Evolutionary conservation across 2,888 invertebrate genomes (phyloP).

Genomic region (Drosophila paramelanica): DNA sequence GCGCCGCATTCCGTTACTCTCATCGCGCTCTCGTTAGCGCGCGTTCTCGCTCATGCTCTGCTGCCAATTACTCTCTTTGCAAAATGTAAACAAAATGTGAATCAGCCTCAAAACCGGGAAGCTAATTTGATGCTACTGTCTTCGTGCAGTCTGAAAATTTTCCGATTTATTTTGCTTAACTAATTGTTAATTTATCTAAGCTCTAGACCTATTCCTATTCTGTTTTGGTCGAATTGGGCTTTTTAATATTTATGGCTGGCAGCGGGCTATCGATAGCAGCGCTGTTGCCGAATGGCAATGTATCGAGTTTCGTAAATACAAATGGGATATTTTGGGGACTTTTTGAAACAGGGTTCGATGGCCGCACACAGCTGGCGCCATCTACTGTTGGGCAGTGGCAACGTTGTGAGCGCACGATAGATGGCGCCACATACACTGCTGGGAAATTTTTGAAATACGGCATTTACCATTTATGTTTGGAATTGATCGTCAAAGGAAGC

Average conservation of each 20-base stretch:
- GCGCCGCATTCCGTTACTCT: constrained; percentile 46
- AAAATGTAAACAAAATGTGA: constrained; percentile 51
- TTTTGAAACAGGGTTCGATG: neutral
- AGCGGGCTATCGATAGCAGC: constrained; percentile 27
- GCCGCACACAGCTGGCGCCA: constrained; percentile 13
- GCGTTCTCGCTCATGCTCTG: constrained; percentile 2
- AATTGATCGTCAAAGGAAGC: neutral
- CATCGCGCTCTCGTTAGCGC: neutral
- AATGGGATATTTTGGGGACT: constrained; percentile 23
- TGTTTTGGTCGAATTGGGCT: too few species aligned
- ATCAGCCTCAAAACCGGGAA: constrained; percentile 13
- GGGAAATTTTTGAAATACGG: neutral
- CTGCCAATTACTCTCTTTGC: constrained; percentile 17
- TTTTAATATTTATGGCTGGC: neutral
- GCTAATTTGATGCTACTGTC: neutral
- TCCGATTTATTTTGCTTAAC: neutral
- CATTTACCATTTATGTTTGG: neutral
- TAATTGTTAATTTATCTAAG: neutral
- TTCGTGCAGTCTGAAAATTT: neutral
- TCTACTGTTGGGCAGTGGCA: constrained; percentile 2
- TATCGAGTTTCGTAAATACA: constrained; percentile 8
- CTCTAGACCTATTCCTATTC: neutral
- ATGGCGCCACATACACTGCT: constrained; percentile 17
- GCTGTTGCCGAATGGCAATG: constrained; percentile 2
- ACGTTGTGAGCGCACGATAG: neutral